Percentiles rank a stretch among this genome's conserved stretches.
These are phyloP conservation scores for Pseudomyrmex gracilis DNA, from an alignment of 1,140 invertebrate genomes.

Conservation along the genomic window DNA sequence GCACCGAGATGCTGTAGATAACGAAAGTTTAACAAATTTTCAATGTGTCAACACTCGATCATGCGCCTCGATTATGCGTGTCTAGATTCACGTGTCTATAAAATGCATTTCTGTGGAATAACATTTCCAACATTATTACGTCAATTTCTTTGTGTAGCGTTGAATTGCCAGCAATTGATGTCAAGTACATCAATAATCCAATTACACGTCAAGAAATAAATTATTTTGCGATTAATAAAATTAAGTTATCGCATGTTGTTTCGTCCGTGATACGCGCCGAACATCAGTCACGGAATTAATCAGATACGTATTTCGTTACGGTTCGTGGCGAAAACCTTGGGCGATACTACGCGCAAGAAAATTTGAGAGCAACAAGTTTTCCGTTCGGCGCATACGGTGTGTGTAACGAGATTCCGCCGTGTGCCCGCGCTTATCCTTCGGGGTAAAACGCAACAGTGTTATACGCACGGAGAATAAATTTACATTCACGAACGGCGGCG, in stretches of 20 bases:
- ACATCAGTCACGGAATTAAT: background rate
- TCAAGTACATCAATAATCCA: too few species aligned
- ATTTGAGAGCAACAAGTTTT: constrained; percentile 18
- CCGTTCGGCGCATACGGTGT: background rate
- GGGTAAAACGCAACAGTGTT: constrained; percentile 44
- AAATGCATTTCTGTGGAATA: too few species aligned
- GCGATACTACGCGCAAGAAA: background rate
- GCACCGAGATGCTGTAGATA: background rate
- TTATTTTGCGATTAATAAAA: too few species aligned
- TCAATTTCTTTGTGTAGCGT: too few species aligned
- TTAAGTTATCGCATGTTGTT: too few species aligned
- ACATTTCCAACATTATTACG: too few species aligned
- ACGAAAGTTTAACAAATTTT: constrained; percentile 17
- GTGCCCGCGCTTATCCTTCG: constrained; percentile 19
- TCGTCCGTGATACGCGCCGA: too few species aligned
- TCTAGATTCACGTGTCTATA: too few species aligned
- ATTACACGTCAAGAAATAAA: too few species aligned
- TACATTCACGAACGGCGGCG: constrained; percentile 55
- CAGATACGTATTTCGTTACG: background rate
- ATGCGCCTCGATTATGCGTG: background rate
- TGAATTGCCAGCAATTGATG: too few species aligned
- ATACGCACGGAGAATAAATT: constrained; percentile 51
- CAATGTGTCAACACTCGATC: background rate
- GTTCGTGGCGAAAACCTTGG: background rate
- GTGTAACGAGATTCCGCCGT: constrained; percentile 38